Conservation (phyloP, 53 echinoderm and acorn worm species). For the Astropecten irregularis region DNA sequence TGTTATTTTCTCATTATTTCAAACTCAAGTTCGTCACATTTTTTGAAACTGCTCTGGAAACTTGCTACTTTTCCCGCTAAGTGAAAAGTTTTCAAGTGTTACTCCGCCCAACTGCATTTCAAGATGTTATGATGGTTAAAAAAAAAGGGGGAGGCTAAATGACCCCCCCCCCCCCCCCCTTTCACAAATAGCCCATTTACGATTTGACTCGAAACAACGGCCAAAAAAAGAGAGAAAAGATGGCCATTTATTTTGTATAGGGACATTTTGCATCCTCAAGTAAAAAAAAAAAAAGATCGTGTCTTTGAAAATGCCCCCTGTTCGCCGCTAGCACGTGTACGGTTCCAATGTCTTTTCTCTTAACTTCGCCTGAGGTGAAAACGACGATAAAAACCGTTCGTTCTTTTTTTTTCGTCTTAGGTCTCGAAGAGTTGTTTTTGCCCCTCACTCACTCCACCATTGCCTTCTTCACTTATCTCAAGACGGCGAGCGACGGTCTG, state of each 20-base stretch:
- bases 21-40: too few relatives aligned
- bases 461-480: slow-evolving; percentile 41
- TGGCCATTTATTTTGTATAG: slow-evolving; percentile 25
- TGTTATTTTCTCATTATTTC: too few relatives aligned
- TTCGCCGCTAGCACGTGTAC: slow-evolving; percentile 47
- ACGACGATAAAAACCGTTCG: slow-evolving; percentile 25
- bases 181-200: slow-evolving; percentile 22
- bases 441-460: neutral
- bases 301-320: slow-evolving; percentile 6
- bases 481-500: slow-evolving; percentile 39
- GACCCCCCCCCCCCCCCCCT: too few relatives aligned
- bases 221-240: neutral
- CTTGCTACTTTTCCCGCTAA: slow-evolving; percentile 24
- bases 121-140: neutral
- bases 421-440: slow-evolving; percentile 37
- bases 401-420: too few relatives aligned
- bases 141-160: too few relatives aligned
- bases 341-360: slow-evolving; percentile 15
- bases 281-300: slow-evolving; percentile 31
- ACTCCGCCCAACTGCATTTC: slow-evolving; percentile 34
- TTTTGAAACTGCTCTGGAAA: too few relatives aligned
- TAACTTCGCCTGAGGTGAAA: slow-evolving; percentile 43
- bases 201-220: neutral
- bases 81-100: slow-evolving; percentile 49
- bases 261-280: neutral